phyloP scores from a whole-genome alignment of 2,888 invertebrate genomes.

The Prosopocoilus inquinatus region DNA sequence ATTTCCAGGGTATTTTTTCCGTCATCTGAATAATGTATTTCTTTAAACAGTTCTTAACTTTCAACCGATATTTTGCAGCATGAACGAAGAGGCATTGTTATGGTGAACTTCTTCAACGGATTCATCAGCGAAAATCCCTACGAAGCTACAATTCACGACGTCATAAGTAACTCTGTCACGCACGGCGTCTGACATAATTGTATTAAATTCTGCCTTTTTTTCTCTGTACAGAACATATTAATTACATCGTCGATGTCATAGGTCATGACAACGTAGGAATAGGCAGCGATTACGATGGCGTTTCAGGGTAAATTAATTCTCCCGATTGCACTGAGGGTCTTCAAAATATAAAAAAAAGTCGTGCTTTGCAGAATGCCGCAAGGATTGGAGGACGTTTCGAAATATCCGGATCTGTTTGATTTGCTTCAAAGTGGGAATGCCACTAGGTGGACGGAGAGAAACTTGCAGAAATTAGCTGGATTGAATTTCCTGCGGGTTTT shows the following conservation, averaged over 20 bases:
- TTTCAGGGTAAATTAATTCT: slow-evolving; percentile 42
- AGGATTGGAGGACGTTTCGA: slow-evolving; percentile 69
- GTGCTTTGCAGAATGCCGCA: slow-evolving; percentile 56
- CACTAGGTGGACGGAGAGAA: slow-evolving; percentile 47
- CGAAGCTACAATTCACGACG: slow-evolving; percentile 62
- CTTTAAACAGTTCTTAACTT: neutral
- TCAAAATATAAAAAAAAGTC: too few species aligned
- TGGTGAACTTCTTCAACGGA: slow-evolving; percentile 70
- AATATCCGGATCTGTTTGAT: slow-evolving; percentile 66
- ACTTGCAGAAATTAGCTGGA: slow-evolving; percentile 53
- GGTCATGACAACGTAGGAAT: slow-evolving; percentile 56
- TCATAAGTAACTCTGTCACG: slow-evolving; percentile 57
- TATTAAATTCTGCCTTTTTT: neutral
- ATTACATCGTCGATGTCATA: slow-evolving; percentile 52
- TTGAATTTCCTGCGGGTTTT: slow-evolving; percentile 53
- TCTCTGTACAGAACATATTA: slow-evolving; percentile 51
- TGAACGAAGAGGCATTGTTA: slow-evolving; percentile 67
- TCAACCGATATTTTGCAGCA: slow-evolving; percentile 48
- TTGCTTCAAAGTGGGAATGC: slow-evolving; percentile 30
- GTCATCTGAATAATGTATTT: neutral
- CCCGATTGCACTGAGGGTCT: neutral
- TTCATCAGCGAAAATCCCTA: slow-evolving; percentile 54
- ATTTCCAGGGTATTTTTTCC: too few species aligned
- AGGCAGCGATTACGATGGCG: slow-evolving; percentile 56
- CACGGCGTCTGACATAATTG: too few species aligned